Conservation (phyloP, 2,888 invertebrate species). For the Cephus pulcher region DNA sequence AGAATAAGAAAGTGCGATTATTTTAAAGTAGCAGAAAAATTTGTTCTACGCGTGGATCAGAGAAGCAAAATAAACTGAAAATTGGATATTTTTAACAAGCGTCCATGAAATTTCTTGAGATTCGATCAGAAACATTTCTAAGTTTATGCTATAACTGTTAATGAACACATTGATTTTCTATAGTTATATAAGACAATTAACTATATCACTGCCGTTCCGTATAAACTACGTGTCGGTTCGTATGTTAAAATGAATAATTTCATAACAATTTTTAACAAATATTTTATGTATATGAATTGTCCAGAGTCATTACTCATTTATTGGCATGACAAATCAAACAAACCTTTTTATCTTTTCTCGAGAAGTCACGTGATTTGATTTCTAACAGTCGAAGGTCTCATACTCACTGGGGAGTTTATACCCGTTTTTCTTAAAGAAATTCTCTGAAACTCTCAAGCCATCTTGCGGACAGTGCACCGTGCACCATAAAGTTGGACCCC, state of each 20-base stretch:
- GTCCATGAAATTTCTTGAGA: background rate
- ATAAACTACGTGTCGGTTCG: background rate
- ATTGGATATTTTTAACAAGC: background rate
- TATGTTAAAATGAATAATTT: background rate
- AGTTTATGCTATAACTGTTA: background rate
- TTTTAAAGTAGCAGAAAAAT: background rate
- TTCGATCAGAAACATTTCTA: background rate
- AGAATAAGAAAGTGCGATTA: background rate
- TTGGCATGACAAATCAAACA: background rate
- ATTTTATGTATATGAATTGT: background rate
- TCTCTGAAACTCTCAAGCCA: slow-evolving; percentile 42
- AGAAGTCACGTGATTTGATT: background rate
- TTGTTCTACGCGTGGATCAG: background rate
- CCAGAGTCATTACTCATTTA: background rate
- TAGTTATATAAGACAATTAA: background rate
- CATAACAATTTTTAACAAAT: background rate
- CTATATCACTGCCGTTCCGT: background rate
- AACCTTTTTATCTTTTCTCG: background rate
- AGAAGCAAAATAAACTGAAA: background rate
- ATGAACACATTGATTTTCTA: background rate
- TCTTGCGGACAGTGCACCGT: slow-evolving; percentile 39
- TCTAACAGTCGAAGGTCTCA: background rate
- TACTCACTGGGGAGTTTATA: background rate
- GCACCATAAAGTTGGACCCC: slow-evolving; percentile 47
- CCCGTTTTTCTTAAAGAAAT: slow-evolving; percentile 44